Conservation (phyloP, 35 echinoderm and acorn worm genomes). For the Ophiothrix spiculata region DNA sequence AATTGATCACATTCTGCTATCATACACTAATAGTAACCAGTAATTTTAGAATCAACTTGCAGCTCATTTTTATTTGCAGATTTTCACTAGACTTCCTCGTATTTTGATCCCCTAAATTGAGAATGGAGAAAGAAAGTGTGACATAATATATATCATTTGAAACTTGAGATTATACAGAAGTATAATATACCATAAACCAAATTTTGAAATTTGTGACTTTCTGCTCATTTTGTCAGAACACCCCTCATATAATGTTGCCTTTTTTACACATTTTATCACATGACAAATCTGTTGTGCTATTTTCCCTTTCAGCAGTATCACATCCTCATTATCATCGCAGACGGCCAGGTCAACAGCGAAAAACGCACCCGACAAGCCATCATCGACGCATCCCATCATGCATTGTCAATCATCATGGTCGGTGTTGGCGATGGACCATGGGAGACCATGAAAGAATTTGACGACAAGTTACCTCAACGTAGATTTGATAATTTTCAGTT, state of each 20-base stretch:
- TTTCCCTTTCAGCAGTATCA: slow-evolving; percentile 71
- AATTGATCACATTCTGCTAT: too few relatives aligned
- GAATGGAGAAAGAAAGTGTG: too few relatives aligned
- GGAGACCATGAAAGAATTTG: slow-evolving; percentile 91
- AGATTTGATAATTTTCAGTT: slow-evolving; percentile 16
- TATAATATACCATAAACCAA: too few relatives aligned
- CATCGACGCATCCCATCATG: slow-evolving; percentile 71
- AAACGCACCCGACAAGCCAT: slow-evolving; percentile 78
- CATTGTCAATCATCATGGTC: slow-evolving; percentile 96
- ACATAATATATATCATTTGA: too few relatives aligned
- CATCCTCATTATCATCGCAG: slow-evolving; percentile 89
- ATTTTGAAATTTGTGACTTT: too few relatives aligned
- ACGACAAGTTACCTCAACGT: slow-evolving; percentile 62
- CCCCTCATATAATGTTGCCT: background rate
- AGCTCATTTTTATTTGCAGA: too few relatives aligned
- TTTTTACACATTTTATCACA: background rate
- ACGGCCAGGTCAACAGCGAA: slow-evolving; percentile 87
- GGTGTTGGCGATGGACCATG: slow-evolving; percentile 96
- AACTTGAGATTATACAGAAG: too few relatives aligned
- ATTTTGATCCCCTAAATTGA: too few relatives aligned
- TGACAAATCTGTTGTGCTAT: background rate
- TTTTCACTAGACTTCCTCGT: too few relatives aligned
- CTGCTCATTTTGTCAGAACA: too few relatives aligned
- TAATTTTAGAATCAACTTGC: too few relatives aligned
- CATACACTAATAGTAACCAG: too few relatives aligned